A percentile compares a stretch with the other conserved stretches of the same genome.
Evolutionary conservation across 2,797 vertebrate genomes (phyloP).

Genomic region (Semaprochilodus insignis): DNA sequence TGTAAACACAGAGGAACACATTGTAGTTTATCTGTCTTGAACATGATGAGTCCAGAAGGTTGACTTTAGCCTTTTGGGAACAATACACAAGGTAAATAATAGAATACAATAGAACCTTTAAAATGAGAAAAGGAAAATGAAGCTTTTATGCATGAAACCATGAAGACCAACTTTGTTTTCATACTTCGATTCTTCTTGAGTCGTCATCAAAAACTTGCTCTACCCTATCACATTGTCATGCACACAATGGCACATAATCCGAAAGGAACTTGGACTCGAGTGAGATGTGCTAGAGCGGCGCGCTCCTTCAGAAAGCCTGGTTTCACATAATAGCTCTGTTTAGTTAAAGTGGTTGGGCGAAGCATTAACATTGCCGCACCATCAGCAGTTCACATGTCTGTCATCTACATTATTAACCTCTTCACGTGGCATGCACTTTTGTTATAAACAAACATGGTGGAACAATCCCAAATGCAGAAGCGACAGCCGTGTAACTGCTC

Average conservation of each 20-base stretch:
- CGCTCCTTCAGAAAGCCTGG: not conserved
- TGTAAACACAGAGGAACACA: not conserved
- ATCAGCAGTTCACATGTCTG: not conserved
- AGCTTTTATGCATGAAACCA: not conserved
- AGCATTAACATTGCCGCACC: not conserved
- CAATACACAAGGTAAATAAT: not conserved
- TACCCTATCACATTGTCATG: not conserved
- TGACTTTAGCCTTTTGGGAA: not conserved
- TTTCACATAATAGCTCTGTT: not conserved
- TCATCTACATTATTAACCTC: not conserved
- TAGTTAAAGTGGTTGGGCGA: slow-evolving; percentile 8
- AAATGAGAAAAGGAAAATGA: not conserved
- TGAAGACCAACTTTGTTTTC: not conserved
- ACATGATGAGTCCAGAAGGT: not conserved
- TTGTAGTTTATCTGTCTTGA: not conserved
- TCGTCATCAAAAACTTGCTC: not conserved
- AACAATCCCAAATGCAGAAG: not conserved
- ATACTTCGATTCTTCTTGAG: not conserved
- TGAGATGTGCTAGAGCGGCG: not conserved
- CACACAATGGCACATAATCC: not conserved
- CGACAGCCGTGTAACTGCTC: slow-evolving; percentile 12
- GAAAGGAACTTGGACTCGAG: not conserved
- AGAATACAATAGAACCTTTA: not conserved
- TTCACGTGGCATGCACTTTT: slow-evolving; percentile 6
- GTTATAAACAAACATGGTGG: slow-evolving; percentile 31